A percentile compares a stretch with the other conserved stretches of the same genome.
Evolutionary conservation across 2,797 vertebrate species (phyloP).

Genomic region (Strix occidentalis): DNA sequence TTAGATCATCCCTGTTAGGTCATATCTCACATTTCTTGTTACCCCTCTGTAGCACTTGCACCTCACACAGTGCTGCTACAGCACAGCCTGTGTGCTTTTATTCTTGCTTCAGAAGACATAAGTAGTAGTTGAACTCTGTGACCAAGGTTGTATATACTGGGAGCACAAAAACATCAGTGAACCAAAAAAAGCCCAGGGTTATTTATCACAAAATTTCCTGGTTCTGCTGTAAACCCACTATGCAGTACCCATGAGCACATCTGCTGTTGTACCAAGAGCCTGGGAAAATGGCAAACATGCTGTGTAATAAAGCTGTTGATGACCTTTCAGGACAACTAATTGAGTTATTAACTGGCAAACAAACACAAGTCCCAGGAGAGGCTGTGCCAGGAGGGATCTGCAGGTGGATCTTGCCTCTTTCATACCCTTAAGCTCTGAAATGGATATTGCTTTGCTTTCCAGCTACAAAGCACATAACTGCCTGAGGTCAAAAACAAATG

Average conservation of each 20-base stretch:
- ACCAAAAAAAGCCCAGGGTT: background rate
- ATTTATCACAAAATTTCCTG: background rate
- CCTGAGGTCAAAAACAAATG: conserved; percentile 5
- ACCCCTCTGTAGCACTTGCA: background rate
- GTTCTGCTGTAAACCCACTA: background rate
- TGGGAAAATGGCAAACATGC: background rate
- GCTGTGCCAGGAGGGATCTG: background rate
- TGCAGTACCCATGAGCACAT: background rate
- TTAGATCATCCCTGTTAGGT: conserved; percentile 33
- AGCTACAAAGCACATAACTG: conserved; percentile 42
- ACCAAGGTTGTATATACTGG: background rate
- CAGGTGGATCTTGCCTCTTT: background rate
- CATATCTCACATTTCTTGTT: conserved; percentile 31
- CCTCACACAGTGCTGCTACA: background rate
- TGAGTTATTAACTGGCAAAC: background rate
- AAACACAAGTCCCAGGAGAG: background rate
- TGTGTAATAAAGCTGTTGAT: background rate
- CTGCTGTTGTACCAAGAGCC: background rate
- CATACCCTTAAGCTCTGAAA: background rate
- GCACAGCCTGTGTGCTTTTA: background rate
- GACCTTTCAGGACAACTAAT: background rate
- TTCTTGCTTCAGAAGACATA: background rate
- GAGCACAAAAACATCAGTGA: background rate
- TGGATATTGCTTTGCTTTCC: conserved; percentile 17
- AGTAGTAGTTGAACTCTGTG: background rate